These are phyloP conservation scores for Sesia bembeciformis DNA, from an alignment of 2,888 invertebrate genomes.

Conservation along the genomic window DNA sequence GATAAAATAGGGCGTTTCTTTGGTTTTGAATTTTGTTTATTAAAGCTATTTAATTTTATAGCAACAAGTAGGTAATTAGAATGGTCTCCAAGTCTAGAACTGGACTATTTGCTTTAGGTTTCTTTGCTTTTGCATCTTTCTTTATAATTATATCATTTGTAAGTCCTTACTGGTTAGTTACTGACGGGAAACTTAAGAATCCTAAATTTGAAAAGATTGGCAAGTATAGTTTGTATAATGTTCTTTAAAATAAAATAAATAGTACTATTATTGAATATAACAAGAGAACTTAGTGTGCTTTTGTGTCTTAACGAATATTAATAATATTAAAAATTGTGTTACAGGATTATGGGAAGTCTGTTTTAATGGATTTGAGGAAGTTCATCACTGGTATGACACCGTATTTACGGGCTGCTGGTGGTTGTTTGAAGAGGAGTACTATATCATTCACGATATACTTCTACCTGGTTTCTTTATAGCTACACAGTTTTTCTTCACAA, in stretches of 20 bases:
- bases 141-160: slow-evolving; percentile 87
- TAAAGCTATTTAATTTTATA: neutral
- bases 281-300: too few species aligned
- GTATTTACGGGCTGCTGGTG: slow-evolving; percentile 93
- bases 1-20: neutral
- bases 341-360: slow-evolving; percentile 96
- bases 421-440: slow-evolving; percentile 97
- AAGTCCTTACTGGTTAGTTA: slow-evolving; percentile 91
- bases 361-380: slow-evolving; percentile 90
- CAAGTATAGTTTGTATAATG: slow-evolving; percentile 42
- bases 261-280: too few species aligned
- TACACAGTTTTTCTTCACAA: slow-evolving; percentile 94
- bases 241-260: too few species aligned
- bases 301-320: too few species aligned
- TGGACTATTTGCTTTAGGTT: slow-evolving; percentile 77
- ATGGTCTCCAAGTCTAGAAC: slow-evolving; percentile 79
- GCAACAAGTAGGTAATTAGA: slow-evolving; percentile 1
- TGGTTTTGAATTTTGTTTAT: neutral
- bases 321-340: slow-evolving; percentile 19
- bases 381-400: slow-evolving; percentile 88
- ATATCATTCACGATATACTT: slow-evolving; percentile 92
- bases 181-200: slow-evolving; percentile 82
- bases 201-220: slow-evolving; percentile 88
- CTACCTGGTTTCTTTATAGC: slow-evolving; percentile 94
- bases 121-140: slow-evolving; percentile 79